Percentiles rank a stretch among this genome's conserved stretches.
phyloP scores from a whole-genome alignment of 2,113 vertebrate genomes.

The Eolophus roseicapilla region DNA sequence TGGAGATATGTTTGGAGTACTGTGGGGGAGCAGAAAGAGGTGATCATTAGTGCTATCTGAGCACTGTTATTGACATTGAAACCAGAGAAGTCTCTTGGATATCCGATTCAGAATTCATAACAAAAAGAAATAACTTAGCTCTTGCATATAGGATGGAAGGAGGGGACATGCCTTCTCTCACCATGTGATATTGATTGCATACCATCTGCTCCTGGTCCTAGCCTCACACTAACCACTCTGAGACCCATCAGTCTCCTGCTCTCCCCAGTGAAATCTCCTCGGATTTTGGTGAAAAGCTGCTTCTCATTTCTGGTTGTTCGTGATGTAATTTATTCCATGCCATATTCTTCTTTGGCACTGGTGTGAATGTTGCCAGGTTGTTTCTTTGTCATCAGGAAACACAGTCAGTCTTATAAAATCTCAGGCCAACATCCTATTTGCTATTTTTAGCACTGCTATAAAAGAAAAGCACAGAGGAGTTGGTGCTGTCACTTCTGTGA shows the following conservation, averaged over 20 bases:
- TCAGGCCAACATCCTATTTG: background rate
- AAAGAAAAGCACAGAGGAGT: slow-evolving; percentile 6
- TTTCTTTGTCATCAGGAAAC: background rate
- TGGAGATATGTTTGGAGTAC: background rate
- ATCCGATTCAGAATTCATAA: background rate
- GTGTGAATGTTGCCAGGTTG: background rate
- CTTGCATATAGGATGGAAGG: background rate
- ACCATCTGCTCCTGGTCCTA: background rate
- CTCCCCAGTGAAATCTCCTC: background rate
- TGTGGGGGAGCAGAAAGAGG: background rate
- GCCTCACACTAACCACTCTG: background rate
- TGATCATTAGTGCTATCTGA: background rate
- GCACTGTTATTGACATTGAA: background rate
- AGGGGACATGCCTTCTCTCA: background rate
- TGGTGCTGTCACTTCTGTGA: slow-evolving; percentile 10
- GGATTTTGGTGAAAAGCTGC: background rate
- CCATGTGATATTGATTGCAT: background rate
- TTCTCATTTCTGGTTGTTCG: background rate
- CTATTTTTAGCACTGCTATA: slow-evolving; percentile 25
- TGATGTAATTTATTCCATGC: background rate
- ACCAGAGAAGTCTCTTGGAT: background rate
- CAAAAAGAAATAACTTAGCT: background rate
- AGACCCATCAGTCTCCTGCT: background rate
- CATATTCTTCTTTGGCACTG: background rate
- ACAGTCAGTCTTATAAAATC: background rate